These are phyloP conservation scores for Punctoribates punctum DNA, from an alignment of 2,888 invertebrate genomes.

Conservation along the genomic window DNA sequence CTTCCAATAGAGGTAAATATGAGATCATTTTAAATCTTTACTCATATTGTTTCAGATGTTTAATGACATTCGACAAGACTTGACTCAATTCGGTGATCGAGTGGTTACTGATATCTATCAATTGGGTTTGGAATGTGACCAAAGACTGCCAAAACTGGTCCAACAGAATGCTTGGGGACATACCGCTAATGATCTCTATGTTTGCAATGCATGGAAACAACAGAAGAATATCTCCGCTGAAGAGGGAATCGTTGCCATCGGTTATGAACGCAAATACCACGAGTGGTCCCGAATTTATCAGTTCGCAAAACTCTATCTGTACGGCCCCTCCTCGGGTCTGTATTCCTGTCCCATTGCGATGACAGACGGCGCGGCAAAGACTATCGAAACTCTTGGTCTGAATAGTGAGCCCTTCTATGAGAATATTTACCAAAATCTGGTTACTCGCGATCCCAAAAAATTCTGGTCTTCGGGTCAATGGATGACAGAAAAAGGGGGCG, in stretches of 20 bases:
- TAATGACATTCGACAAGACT: slow-evolving; percentile 53
- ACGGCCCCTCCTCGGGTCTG: slow-evolving; percentile 58
- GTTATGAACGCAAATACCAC: slow-evolving; percentile 55
- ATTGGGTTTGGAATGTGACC: slow-evolving; percentile 56
- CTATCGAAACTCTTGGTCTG: slow-evolving; percentile 51
- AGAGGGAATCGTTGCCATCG: slow-evolving; percentile 58
- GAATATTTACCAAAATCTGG: slow-evolving; percentile 52
- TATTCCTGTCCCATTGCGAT: slow-evolving; percentile 61
- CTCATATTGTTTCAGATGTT: too few relatives aligned
- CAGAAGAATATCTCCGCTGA: slow-evolving; percentile 58
- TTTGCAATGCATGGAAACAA: slow-evolving; percentile 58
- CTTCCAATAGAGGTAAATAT: slow-evolving; percentile 53
- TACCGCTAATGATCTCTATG: slow-evolving; percentile 56
- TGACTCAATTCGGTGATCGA: slow-evolving; percentile 57
- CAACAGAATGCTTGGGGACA: slow-evolving; percentile 59
- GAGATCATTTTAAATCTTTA: slow-evolving; percentile 45
- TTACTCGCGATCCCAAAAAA: slow-evolving; percentile 54
- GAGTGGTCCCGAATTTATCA: slow-evolving; percentile 55
- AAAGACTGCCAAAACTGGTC: slow-evolving; percentile 56
- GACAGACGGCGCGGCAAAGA: slow-evolving; percentile 62
- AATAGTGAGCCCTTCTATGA: slow-evolving; percentile 43
- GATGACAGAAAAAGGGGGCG: slow-evolving; percentile 62
- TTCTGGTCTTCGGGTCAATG: slow-evolving; percentile 63
- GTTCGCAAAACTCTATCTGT: slow-evolving; percentile 58
- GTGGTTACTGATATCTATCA: slow-evolving; percentile 56